These are phyloP conservation scores for Ctenopoma kingsleyae DNA, from an alignment of 2,797 vertebrate species.

Conservation along the genomic window DNA sequence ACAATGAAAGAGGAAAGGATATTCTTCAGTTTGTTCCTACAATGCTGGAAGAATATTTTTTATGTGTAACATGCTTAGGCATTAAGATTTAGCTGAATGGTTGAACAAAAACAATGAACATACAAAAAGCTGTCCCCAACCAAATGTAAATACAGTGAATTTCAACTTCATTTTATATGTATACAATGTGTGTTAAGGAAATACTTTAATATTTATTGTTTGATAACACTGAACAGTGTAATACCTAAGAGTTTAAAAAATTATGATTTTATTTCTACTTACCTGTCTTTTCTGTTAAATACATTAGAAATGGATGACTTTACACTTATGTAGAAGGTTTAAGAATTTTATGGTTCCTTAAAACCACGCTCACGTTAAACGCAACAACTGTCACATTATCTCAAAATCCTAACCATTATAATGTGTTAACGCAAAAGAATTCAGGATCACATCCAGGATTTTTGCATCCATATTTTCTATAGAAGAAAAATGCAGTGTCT, in stretches of 20 bases:
- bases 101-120: neutral
- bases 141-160: neutral
- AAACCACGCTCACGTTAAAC: too few relatives aligned
- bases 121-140: neutral
- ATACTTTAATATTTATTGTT: neutral
- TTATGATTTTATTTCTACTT: neutral
- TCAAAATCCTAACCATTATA: too few relatives aligned
- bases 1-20: neutral
- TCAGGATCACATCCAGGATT: neutral
- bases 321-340: too few relatives aligned
- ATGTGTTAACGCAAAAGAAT: neutral
- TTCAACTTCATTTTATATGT: neutral
- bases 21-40: neutral
- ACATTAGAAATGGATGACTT: too few relatives aligned
- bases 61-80: neutral
- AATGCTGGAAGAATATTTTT: neutral
- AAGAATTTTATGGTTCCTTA: too few relatives aligned
- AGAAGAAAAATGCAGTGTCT: conserved; percentile 13
- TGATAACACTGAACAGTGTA: neutral
- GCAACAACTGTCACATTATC: too few relatives aligned
- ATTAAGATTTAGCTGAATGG: neutral
- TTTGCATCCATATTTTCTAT: neutral
- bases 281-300: too few relatives aligned
- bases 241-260: neutral
- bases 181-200: neutral